phyloP scores from a whole-genome alignment of 2,113 vertebrate genomes.

The Eretmochelys imbricata region DNA sequence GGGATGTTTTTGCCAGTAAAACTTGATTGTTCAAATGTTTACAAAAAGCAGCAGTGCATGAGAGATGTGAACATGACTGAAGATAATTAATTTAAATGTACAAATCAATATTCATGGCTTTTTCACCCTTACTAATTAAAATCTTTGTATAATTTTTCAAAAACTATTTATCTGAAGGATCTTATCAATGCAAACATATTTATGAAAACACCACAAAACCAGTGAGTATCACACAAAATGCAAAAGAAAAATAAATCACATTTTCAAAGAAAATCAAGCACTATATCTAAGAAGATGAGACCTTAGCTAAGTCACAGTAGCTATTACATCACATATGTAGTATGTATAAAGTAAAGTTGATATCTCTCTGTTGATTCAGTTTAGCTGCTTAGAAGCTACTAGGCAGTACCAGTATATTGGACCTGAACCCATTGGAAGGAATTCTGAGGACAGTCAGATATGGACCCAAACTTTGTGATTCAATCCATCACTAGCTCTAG shows the following conservation, averaged over 20 bases:
- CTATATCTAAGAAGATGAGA: background rate
- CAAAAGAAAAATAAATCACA: background rate
- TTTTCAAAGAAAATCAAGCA: background rate
- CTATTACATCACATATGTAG: background rate
- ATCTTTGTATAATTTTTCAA: background rate
- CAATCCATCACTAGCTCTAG: background rate
- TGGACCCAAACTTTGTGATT: background rate
- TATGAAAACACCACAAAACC: slow-evolving; percentile 34
- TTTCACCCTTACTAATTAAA: background rate
- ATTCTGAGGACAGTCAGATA: background rate
- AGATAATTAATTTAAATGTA: background rate
- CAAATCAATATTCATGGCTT: background rate
- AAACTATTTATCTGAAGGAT: background rate
- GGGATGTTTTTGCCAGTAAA: background rate
- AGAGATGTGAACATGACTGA: background rate
- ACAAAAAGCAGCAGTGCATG: background rate
- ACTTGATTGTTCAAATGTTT: background rate
- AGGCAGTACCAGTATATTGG: background rate
- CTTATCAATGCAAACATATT: background rate
- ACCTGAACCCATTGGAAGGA: background rate
- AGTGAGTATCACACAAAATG: slow-evolving; percentile 23
- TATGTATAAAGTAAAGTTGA: background rate
- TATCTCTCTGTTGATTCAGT: background rate
- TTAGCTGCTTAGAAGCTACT: background rate
- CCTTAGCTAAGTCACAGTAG: background rate